phyloP scores from a whole-genome alignment of 1,140 invertebrate genomes.

The Patella vulgata region DNA sequence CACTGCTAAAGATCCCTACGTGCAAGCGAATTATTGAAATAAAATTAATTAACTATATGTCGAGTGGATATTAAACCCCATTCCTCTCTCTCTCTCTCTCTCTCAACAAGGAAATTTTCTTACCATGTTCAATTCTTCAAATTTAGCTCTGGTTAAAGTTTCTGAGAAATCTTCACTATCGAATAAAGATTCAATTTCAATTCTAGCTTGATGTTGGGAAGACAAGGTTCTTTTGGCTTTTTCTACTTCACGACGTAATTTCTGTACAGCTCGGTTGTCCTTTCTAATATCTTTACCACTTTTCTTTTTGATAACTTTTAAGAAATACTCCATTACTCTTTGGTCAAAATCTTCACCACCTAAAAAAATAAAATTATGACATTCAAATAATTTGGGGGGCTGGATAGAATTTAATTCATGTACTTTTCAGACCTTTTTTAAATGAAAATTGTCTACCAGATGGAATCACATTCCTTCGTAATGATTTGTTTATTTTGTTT shows the following conservation, averaged over 20 bases:
- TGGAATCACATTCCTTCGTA: neutral
- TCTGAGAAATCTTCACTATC: slow-evolving; percentile 99
- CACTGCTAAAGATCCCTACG: no score
- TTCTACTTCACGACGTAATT: slow-evolving; percentile 95
- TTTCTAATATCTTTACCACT: slow-evolving; percentile 96
- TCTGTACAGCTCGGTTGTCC: slow-evolving; percentile 93
- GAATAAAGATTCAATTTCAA: slow-evolving; percentile 99
- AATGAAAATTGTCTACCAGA: neutral
- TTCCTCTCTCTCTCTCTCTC: no score
- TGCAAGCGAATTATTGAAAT: no score
- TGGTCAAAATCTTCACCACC: slow-evolving; percentile 99
- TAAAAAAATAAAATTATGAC: slow-evolving; percentile 6
- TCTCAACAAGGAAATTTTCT: no score
- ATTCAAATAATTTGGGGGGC: neutral
- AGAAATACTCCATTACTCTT: slow-evolving; percentile 97
- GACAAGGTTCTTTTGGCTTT: slow-evolving; percentile 97
- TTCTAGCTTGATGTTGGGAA: slow-evolving; percentile 92
- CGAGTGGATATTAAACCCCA: no score
- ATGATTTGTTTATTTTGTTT: neutral
- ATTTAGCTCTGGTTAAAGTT: slow-evolving; percentile 96
- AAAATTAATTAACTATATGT: no score
- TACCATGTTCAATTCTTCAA: slow-evolving; percentile 97
- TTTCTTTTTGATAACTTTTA: slow-evolving; percentile 98
- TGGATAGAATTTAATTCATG: neutral
- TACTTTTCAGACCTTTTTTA: neutral